Evolutionary conservation across 2,888 invertebrate genomes (phyloP).

Genomic region (Drosophila recens): DNA sequence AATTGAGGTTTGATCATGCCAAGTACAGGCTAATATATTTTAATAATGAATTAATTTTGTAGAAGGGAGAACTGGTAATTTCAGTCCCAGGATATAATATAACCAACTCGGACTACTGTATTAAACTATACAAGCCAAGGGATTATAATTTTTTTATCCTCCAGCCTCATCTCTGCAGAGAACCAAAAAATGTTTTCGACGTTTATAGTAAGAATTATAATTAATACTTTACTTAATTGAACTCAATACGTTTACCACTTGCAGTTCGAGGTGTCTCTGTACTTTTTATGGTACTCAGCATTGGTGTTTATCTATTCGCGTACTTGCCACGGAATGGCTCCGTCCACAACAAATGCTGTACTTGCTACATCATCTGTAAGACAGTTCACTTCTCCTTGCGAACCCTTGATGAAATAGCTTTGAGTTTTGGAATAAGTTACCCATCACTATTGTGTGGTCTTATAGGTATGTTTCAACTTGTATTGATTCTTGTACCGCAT

Average conservation of each 20-base stretch:
- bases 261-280: constrained; percentile 10
- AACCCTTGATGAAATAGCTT: neutral
- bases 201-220: neutral
- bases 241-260: no score
- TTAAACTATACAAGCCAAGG: neutral
- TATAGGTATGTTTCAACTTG: neutral
- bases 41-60: neutral
- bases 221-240: no score
- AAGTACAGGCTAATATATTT: neutral
- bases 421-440: neutral
- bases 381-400: constrained; percentile 6
- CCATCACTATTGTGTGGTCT: neutral
- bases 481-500: neutral
- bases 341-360: constrained; percentile 20
- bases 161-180: constrained; percentile 2
- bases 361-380: constrained; percentile 16
- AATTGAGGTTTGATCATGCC: neutral
- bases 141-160: neutral
- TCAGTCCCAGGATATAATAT: constrained; percentile 1
- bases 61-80: neutral
- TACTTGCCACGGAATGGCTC: constrained; percentile 6
- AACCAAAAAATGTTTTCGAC: neutral
- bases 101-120: constrained; percentile 1
- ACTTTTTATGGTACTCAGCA: constrained; percentile 6
- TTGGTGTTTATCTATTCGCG: constrained; percentile 3